Percentiles rank a stretch among this genome's conserved stretches.
Evolutionary conservation across 2,888 invertebrate species (phyloP).

Genomic region (Lasioglossum malachurum): DNA sequence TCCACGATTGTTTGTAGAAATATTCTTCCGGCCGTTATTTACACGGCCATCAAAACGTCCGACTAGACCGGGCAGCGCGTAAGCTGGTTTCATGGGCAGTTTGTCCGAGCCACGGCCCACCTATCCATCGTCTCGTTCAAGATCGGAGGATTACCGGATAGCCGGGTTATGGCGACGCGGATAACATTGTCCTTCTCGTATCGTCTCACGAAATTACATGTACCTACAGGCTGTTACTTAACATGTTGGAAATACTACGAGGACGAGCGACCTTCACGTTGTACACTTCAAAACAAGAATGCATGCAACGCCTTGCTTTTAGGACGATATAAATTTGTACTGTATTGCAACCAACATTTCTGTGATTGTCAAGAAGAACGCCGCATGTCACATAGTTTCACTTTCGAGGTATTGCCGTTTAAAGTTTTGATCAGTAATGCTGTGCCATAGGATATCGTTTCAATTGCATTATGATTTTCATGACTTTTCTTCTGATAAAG

Average conservation of each 20-base stretch:
- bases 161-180: constrained; percentile 37
- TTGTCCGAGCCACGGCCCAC: constrained; percentile 47
- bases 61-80: constrained; percentile 52
- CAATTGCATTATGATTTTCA: no score
- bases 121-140: constrained; percentile 55
- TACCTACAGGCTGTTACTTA: not conserved
- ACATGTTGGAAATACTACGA: not conserved
- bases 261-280: no score
- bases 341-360: no score
- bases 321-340: not conserved
- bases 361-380: no score
- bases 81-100: constrained; percentile 67
- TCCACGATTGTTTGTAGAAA: constrained; percentile 70
- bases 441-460: no score
- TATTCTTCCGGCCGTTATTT: constrained; percentile 73
- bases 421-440: no score
- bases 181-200: constrained; percentile 31
- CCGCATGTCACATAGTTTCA: no score
- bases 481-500: no score
- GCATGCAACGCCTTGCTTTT: no score
- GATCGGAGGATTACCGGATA: constrained; percentile 61
- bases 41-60: constrained; percentile 71
- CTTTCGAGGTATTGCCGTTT: no score
- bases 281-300: no score
- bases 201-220: constrained; percentile 12